Conservation (phyloP, 2,113 vertebrate genomes). For the Chascanopsetta lugubris region DNA sequence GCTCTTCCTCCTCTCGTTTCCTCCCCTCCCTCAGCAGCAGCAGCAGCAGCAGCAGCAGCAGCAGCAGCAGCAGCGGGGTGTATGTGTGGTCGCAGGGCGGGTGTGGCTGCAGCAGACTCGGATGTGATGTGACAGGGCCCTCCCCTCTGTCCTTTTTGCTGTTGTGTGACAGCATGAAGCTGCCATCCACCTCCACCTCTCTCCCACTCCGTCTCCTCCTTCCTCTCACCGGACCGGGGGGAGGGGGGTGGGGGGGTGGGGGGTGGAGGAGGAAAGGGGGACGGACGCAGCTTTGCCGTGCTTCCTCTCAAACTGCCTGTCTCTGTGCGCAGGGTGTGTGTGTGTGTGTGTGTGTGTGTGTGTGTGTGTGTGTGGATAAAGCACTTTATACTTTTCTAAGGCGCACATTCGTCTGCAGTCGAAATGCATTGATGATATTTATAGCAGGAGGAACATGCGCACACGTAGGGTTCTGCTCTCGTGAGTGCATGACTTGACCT, state of each 20-base stretch:
- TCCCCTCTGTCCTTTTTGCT: slow-evolving; percentile 68
- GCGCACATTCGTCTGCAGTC: no score
- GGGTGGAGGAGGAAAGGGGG: no score
- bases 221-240: slow-evolving; percentile 3
- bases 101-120: slow-evolving; percentile 64
- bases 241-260: no score
- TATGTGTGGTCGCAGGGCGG: slow-evolving; percentile 28
- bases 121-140: slow-evolving; percentile 70
- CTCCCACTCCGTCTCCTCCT: slow-evolving; percentile 31
- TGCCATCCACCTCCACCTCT: slow-evolving; percentile 37
- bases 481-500: no score
- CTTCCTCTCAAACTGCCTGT: slow-evolving; percentile 13
- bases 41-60: no score
- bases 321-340: background rate
- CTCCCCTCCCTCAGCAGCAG: slow-evolving; percentile 23
- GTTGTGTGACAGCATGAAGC: slow-evolving; percentile 63
- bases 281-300: no score
- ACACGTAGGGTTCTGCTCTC: no score
- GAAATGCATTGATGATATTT: no score
- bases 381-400: no score
- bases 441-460: no score
- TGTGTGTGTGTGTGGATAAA: no score
- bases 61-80: slow-evolving; percentile 30
- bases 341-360: background rate
- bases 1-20: slow-evolving; percentile 13